These are phyloP conservation scores for Magallana gigas DNA, from an alignment of 1,140 invertebrate species.

Conservation along the genomic window DNA sequence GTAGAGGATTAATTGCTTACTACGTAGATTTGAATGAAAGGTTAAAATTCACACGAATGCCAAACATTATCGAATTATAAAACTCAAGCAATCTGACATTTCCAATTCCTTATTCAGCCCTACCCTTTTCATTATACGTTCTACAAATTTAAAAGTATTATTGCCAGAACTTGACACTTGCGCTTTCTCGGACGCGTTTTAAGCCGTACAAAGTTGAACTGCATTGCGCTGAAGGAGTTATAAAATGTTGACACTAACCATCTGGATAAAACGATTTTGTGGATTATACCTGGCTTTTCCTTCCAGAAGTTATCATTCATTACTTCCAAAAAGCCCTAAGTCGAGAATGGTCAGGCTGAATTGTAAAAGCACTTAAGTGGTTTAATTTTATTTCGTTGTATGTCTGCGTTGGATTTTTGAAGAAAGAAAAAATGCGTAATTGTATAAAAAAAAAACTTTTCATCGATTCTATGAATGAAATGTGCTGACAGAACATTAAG, in stretches of 20 bases:
- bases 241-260: conserved; percentile 25
- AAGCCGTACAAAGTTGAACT: conserved; percentile 17
- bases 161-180: conserved; percentile 22
- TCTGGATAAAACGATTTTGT: conserved; percentile 27
- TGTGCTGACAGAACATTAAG: too few relatives aligned
- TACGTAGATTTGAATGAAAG: conserved; percentile 32
- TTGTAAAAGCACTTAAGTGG: too few relatives aligned
- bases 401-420: too few relatives aligned
- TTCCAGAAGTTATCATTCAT: neutral
- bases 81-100: conserved; percentile 32
- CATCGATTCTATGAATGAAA: too few relatives aligned
- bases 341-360: too few relatives aligned
- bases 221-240: conserved; percentile 12
- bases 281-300: neutral
- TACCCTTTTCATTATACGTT: conserved; percentile 16
- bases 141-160: conserved; percentile 39
- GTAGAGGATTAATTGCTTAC: conserved; percentile 13
- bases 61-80: conserved; percentile 38
- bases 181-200: neutral
- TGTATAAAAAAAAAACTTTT: too few relatives aligned
- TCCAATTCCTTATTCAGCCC: conserved; percentile 29
- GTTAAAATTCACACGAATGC: conserved; percentile 37
- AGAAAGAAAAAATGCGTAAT: too few relatives aligned
- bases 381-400: neutral
- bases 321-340: neutral